Evolutionary conservation across 1,140 invertebrate species (phyloP).

Genomic region (Nautilus pompilius): DNA sequence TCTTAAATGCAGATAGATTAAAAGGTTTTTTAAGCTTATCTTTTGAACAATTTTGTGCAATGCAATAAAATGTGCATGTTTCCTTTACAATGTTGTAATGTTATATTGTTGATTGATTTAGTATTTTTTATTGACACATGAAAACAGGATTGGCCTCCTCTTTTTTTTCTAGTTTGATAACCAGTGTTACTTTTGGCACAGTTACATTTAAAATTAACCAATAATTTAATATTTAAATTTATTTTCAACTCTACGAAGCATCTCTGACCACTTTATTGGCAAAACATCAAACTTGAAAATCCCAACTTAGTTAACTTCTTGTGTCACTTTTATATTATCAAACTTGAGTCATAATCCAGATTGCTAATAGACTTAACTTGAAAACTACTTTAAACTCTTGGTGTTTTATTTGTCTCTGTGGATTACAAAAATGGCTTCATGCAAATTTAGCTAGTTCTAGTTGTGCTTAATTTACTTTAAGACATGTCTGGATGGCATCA

Average conservation of each 20-base stretch:
- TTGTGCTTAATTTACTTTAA: conserved; percentile 8
- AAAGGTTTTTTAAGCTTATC: no score
- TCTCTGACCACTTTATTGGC: no score
- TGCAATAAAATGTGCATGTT: no score
- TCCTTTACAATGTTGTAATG: no score
- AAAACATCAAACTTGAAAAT: background rate
- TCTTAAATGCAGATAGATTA: no score
- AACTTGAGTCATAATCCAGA: background rate
- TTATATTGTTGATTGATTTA: no score
- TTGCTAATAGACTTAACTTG: background rate
- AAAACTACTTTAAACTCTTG: background rate
- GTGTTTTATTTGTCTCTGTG: background rate
- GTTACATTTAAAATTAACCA: background rate
- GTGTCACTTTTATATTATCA: background rate
- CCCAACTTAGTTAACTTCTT: background rate
- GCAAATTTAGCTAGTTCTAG: background rate
- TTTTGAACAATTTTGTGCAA: no score
- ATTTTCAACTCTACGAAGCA: no score
- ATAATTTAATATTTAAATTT: no score
- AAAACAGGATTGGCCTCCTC: no score
- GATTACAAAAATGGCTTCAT: background rate
- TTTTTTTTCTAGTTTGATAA: background rate
- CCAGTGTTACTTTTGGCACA: background rate
- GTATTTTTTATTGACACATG: no score
- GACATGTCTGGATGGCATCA: conserved; percentile 68